These are phyloP conservation scores for Rhabdomys pumilio DNA, from an alignment of 2,797 vertebrate genomes.

Conservation along the genomic window DNA sequence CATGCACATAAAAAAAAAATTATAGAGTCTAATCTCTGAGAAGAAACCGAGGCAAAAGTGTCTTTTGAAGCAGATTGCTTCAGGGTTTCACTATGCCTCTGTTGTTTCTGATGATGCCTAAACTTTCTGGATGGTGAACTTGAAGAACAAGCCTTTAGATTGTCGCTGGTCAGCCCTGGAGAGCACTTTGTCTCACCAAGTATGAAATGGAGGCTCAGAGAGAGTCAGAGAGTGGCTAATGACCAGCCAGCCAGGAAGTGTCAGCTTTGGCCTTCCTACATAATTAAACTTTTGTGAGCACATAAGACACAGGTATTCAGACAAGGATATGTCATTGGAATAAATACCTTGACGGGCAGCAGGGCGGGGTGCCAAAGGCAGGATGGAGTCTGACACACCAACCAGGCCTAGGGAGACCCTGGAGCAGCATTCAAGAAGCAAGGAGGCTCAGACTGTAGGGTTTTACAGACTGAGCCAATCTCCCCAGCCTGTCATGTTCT, in stretches of 20 bases:
- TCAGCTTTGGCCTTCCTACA: not conserved
- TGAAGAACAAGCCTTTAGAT: not conserved
- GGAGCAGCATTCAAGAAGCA: rapidly evolving
- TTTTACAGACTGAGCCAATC: not conserved
- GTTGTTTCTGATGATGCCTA: not conserved
- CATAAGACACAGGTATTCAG: not conserved
- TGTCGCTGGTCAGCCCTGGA: not conserved
- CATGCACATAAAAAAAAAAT: not conserved
- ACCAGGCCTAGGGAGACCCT: rapidly evolving
- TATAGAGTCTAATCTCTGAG: not conserved
- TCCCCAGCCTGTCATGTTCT: not conserved
- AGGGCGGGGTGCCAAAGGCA: too few relatives aligned
- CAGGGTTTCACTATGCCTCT: too few relatives aligned
- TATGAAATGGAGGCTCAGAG: not conserved
- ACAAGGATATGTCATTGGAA: rapidly evolving
- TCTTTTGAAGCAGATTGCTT: rapidly evolving
- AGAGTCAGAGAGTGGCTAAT: not conserved
- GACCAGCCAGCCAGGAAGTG: not conserved
- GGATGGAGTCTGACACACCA: rapidly evolving
- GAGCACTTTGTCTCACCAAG: not conserved
- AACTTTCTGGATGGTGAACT: not conserved
- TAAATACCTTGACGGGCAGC: rapidly evolving
- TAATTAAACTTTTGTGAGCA: rapidly evolving
- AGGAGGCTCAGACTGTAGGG: not conserved
- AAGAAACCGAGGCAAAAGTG: not conserved